Base-by-base conservation (phyloP, 2,797 vertebrate species). In the Myiotriccus ornatus region DNA sequence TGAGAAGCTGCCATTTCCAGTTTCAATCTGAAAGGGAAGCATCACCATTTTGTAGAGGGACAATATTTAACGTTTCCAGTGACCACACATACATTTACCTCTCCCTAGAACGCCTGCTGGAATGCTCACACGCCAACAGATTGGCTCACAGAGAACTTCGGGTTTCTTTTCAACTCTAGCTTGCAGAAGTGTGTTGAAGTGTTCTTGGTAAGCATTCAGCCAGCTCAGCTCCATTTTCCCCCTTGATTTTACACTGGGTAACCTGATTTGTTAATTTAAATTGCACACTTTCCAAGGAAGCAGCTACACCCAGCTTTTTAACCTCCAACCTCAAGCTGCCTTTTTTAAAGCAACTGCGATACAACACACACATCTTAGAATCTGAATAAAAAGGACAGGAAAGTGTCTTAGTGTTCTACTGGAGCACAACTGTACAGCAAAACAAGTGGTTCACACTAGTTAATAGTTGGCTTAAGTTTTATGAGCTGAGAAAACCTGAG, bases 261-360 rank as follows among this genome's bases (percentile, higher is more conserved):
- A 92, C 73, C 77, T 79, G 60, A 83, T 79, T 82, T 32, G 62
- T 41, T 50, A 64, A 81, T 91, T 93, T 75, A 89, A 85, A 83
- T 63, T 35, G 70, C 82, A 83, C 8, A 16, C 32, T 84, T 68
- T 27, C 74, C 46, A 91, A 85, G 28, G 53, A 71, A 81, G 70
- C 43, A 64, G 84, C 17, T 69, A 68, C 49, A 87, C 35, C 34
- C 35, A n/a, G 70, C 30, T 55, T 67, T 60, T 82, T 50, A 82
- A 71, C 20, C 28, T 73, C 22, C 27, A 68, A 65, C 50, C 67
- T 88, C 82, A 59, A 84, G 39, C 32, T 50, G 32, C 55, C 34
- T 65, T 74, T 67, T 70, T 71, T 24, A 81, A 84, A 79, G 24
- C 27, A 91, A 78, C 68, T 37, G 27, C 50, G 60, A 52, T 27